Evolutionary conservation across 92 coral and sea anemone genomes (phyloP), one percentile per base, ranked within the genome.

Genomic region (Porites evermanni): DNA sequence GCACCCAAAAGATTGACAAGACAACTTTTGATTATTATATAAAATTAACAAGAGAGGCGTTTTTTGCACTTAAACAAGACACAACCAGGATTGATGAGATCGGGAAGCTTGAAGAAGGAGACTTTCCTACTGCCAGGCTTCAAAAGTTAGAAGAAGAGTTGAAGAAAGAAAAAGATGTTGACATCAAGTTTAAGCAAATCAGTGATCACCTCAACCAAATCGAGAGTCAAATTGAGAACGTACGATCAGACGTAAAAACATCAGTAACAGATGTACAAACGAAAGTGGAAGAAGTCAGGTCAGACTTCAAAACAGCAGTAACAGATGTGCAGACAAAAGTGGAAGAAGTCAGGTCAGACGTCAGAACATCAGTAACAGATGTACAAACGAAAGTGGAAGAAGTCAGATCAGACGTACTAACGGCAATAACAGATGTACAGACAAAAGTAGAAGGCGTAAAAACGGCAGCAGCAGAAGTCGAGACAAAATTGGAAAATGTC

Each of bases 61-160:
- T 89, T 26, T 16, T 38, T 4, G 86, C 86, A 2, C 92, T 89
- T 16, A 16, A 47, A 12, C 77, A 75, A 50, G 32, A 13, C 32
- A 79, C 47, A 38, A 38, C 47, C 5, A 38, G 47, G 47, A 38
- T 38, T 38, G 47, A 38, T 38, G 47, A 38, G 47, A 38, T 38
- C 47, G 47, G 47, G 6, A 38, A 38, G 47, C 47, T 38, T 38
- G 47, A 38, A 4, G 47, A 38, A 38, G 47, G 4, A 4, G 47
- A 38, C 47, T 38, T 38, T 38, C 47, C 47, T 38, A 38, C 47
- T 38, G 6, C 6, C 47, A 38, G 47, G 6, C 47, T 38, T 38
- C 47, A 38, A 4, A 3, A 38, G 47, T 0, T 38, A 0, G 47
- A 38, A 5, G 47, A 4, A 38, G 47, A 38, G 7, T 38, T 38